A percentile compares a stretch with the other conserved stretches of the same genome.
phyloP scores from a whole-genome alignment of 2,888 invertebrate genomes.

The Charanyca ferruginea region DNA sequence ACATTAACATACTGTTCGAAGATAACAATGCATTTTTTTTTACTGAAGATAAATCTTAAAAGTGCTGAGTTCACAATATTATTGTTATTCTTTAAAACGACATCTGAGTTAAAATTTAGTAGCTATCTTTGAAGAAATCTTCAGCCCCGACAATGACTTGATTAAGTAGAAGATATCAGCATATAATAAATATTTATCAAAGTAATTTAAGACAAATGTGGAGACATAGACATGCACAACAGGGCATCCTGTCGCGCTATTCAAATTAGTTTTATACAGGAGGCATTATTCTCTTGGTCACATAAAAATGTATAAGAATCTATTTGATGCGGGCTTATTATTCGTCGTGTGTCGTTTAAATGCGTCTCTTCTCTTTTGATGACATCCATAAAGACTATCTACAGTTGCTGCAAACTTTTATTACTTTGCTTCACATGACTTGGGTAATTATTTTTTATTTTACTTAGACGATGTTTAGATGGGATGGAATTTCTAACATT shows the following conservation, averaged over 20 bases:
- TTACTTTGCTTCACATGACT: conserved; percentile 31
- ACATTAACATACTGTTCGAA: background rate
- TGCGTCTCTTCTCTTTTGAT: conserved; percentile 73
- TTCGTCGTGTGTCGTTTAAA: conserved; percentile 74
- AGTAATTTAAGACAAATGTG: conserved; percentile 59
- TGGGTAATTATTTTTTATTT: conserved; percentile 11
- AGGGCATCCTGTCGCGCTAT: conserved; percentile 72
- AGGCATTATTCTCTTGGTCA: conserved; percentile 70
- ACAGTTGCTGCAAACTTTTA: conserved; percentile 60
- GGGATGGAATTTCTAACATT: background rate
- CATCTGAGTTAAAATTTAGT: background rate
- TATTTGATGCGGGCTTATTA: conserved; percentile 79
- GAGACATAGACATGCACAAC: conserved; percentile 50
- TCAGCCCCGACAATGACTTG: conserved; percentile 23
- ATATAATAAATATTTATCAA: conserved; percentile 57
- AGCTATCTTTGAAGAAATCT: conserved; percentile 19
- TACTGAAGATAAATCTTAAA: background rate
- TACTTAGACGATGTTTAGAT: background rate
- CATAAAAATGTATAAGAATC: conserved; percentile 73
- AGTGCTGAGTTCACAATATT: background rate
- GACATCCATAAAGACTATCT: conserved; percentile 66
- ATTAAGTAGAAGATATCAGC: conserved; percentile 33
- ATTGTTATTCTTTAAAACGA: background rate
- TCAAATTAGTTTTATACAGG: conserved; percentile 67
- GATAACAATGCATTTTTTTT: background rate